These are phyloP conservation scores for Sebastes iracundus DNA, from an alignment of 2,797 vertebrate species.

Conservation along the genomic window DNA sequence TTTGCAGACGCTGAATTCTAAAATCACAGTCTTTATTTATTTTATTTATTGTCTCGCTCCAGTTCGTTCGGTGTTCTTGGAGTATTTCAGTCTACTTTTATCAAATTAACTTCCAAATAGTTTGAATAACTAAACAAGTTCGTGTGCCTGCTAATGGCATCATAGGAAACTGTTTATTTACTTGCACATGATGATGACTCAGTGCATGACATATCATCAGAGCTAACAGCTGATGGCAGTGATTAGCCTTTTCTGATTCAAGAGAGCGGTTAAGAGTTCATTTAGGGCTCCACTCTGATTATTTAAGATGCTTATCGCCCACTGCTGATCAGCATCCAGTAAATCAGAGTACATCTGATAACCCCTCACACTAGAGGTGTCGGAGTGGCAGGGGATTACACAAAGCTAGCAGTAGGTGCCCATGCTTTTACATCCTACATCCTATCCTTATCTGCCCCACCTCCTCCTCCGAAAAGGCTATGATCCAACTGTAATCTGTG, in stretches of 20 bases:
- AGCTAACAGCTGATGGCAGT: constrained; percentile 3
- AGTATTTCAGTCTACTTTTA: neutral
- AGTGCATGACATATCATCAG: constrained; percentile 3
- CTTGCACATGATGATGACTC: neutral
- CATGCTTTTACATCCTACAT: neutral
- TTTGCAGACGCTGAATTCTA: neutral
- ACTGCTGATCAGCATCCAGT: constrained; percentile 36
- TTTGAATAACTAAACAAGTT: neutral
- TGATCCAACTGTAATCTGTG: constrained; percentile 48
- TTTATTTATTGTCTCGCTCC: neutral
- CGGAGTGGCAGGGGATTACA: constrained; percentile 45
- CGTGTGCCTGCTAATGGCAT: neutral
- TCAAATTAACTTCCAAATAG: neutral
- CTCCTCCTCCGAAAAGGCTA: neutral
- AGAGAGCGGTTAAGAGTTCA: constrained; percentile 31
- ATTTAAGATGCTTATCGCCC: constrained; percentile 24
- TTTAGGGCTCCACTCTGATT: constrained; percentile 35
- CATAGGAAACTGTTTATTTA: neutral
- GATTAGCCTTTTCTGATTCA: constrained; percentile 34
- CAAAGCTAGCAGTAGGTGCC: constrained; percentile 36
- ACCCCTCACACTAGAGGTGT: neutral
- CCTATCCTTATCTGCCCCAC: neutral
- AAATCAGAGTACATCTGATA: constrained; percentile 23
- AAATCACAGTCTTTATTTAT: neutral
- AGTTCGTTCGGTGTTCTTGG: neutral